Conservation (phyloP, 2,113 vertebrate genomes). For the Atrichornis clamosus region DNA sequence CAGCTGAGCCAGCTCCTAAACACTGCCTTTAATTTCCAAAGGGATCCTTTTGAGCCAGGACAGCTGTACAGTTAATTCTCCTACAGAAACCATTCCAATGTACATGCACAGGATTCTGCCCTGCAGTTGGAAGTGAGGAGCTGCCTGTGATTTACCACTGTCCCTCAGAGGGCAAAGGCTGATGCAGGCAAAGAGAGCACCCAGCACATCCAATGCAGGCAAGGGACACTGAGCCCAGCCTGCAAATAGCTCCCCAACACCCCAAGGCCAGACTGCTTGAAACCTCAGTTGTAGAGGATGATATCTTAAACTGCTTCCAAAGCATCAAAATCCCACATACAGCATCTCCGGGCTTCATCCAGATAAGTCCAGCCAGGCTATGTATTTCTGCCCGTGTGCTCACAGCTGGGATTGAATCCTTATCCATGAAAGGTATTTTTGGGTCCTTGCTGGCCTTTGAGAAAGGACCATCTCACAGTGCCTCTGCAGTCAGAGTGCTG, state of each 20-base stretch:
- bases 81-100: neutral
- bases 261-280: neutral
- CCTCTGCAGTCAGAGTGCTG: neutral
- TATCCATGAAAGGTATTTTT: neutral
- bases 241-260: accelerated
- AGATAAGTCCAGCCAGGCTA: accelerated
- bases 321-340: neutral
- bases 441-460: neutral
- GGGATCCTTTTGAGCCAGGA: neutral
- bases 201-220: accelerated
- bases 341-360: neutral
- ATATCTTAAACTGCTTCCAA: neutral
- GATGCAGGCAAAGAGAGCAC: neutral
- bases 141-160: neutral
- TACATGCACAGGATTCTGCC: neutral
- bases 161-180: neutral
- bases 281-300: neutral
- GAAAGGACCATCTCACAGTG: neutral
- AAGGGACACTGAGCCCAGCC: neutral
- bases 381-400: neutral
- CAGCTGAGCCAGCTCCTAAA: neutral
- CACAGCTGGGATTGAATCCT: neutral
- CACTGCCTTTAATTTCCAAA: neutral
- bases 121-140: neutral
- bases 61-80: slow-evolving; percentile 5